Evolutionary conservation across 2,888 invertebrate genomes (phyloP).

Genomic region (Ormyrus thymus): DNA sequence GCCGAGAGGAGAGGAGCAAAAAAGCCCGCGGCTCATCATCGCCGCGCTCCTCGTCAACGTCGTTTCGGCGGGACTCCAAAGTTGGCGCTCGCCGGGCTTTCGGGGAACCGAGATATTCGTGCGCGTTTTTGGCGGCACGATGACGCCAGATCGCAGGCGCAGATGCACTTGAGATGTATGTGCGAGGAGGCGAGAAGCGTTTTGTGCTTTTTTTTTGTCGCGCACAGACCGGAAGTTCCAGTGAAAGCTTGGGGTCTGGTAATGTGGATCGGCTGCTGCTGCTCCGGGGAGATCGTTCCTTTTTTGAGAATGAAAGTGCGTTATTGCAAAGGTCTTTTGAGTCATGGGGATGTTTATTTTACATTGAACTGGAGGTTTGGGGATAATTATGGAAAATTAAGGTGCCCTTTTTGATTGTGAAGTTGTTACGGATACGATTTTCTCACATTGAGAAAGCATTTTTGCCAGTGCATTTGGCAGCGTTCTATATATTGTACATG

Average conservation of each 20-base stretch:
- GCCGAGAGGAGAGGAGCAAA: not conserved
- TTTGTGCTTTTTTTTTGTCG: not conserved
- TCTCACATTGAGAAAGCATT: too few species aligned
- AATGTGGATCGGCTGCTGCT: conserved; percentile 45
- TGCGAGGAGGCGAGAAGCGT: conserved; percentile 15
- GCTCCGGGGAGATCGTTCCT: not conserved
- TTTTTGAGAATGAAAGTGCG: conserved; percentile 7
- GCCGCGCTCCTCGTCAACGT: not conserved
- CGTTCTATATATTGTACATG: too few species aligned
- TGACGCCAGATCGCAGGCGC: conserved; percentile 3
- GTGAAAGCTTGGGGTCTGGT: conserved; percentile 43
- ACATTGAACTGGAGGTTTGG: not conserved
- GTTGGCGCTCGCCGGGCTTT: conserved; percentile 20
- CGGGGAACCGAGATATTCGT: conserved; percentile 26
- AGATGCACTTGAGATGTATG: conserved; percentile 6
- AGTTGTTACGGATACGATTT: too few species aligned
- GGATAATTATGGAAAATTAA: conserved; percentile 33
- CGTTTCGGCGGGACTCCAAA: conserved; percentile 12
- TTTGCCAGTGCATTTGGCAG: too few species aligned
- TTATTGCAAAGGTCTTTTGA: not conserved
- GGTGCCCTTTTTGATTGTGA: conserved; percentile 7
- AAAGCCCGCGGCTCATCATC: not conserved
- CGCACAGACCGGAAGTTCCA: conserved; percentile 43
- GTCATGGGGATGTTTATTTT: conserved; percentile 1
- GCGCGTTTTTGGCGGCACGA: conserved; percentile 15